Base-by-base conservation (phyloP, 2,113 vertebrate genomes). In the Synchiropus splendidus region DNA sequence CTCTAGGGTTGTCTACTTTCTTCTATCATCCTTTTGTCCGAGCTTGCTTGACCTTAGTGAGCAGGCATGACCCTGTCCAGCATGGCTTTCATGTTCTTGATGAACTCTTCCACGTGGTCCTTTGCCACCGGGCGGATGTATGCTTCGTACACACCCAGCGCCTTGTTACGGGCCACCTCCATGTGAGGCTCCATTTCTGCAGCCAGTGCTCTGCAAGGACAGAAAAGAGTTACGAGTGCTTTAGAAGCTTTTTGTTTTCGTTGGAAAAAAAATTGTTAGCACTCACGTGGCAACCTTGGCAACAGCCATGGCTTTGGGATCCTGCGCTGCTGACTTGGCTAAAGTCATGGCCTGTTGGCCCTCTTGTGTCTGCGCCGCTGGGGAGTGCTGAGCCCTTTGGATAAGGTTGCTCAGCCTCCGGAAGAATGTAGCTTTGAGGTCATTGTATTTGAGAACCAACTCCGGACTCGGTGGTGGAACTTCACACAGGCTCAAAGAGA, bases 401-500 rank as follows among this genome's bases (percentile, higher is more conserved):
- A 27, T 8, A 4, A 27, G 21, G 0, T 21, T 58, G 9, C 55
- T 0, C 12, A 86, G 2, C 50, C 81, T 79, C 49, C 61, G 59
- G 30, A 42, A 31, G 61, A 85, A 77, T 0, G 10, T 11, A 0
- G 9, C 0, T 51, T 62, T 86, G 43, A 79, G 0, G 0, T 1
- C 2, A 0, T 75, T 36, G 21, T 85, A 86, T 54, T 83, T 85
- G 0, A 63, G 34, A 33, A 77, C 42, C 6, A 87, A 79, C n/a
- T 87, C 84, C 18, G 43, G 2, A 0, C 70, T 58, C 2, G 85
- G 85, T 12, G 4, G 0, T 1, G 67, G 54, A 2, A 63, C 0
- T 0, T 66, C 39, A 4, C 78, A 79, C 57, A 85, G 58, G 78
- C 79, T 77, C 58, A 65, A 3, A 1, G 83, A 83, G 47, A 83